Base-by-base conservation (phyloP, 2,113 vertebrate species). In the Ictalurus punctatus region DNA sequence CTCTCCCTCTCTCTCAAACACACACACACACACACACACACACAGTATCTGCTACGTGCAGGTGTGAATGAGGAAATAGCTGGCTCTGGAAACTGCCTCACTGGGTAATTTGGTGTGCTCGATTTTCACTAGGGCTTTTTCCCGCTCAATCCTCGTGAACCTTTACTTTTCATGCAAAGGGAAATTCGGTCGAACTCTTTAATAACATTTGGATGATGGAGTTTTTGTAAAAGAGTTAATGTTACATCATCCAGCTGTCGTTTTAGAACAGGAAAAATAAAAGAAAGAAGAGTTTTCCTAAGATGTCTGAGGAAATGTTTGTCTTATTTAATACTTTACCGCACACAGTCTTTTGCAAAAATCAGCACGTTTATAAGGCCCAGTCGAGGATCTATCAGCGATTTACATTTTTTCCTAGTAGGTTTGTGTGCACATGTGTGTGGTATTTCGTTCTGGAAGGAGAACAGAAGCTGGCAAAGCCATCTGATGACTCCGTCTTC, bases 391-490 rank as follows among this genome's bases (percentile, higher is more conserved):
- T 84, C 74, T 71, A 87, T 83, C 83, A 63, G 83, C 52, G 30
- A 44, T 74, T 21, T 40, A 21, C 40, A 23, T 54, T 63, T 71
- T 30, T 74, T 65, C 34, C 13, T 78, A 21, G 69, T 73, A 40
- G 86, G 79, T 56, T 88, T 87, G 69, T 87, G 83, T 86, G 71
- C 58, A 90, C 88, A 86, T 92, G 93, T 93, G 94, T 94, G 94
- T 94, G 92, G 86, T 91, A 92, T 93, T 94, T 96, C 90, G 90
- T 93, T 90, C 91, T 94, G 92, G 93, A 94, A 90, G 93, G 90
- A 91, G 92, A 95, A 91, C 89, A 92, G 93, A 92, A 92, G 92
- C 94, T 93, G 90, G 91, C 93, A 91, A 85, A 93, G 91, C 91
- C 92, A 92, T 94, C 91, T 88, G 93, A 95, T 91, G 91, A 93